Conservation (phyloP, 2,113 vertebrate species). For the Notothenia coriiceps region DNA sequence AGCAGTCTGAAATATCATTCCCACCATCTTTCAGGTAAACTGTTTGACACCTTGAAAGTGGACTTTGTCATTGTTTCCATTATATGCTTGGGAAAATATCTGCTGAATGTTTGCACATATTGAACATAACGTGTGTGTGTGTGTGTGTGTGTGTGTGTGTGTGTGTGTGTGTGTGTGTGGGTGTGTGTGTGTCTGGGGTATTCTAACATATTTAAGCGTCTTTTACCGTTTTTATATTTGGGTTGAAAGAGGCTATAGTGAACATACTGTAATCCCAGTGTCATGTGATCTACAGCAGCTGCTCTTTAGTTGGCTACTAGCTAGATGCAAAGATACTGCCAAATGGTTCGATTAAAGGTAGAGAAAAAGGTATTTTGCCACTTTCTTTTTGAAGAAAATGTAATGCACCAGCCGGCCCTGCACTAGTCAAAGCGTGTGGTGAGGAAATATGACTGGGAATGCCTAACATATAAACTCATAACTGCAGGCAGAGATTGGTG, state of each 20-base stretch:
- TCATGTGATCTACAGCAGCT: background rate
- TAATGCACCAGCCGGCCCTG: no score
- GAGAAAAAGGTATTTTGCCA: no score
- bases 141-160: background rate
- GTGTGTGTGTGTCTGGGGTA: no score
- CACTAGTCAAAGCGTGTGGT: no score
- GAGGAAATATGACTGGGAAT: no score
- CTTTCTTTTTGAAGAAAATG: no score
- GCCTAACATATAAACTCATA: no score
- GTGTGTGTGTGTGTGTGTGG: background rate
- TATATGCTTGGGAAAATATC: conserved; percentile 5
- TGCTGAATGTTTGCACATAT: background rate
- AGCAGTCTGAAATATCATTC: background rate
- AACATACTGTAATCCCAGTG: background rate
- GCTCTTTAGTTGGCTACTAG: no score
- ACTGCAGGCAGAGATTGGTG: no score
- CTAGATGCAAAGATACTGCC: no score
- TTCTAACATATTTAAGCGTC: background rate
- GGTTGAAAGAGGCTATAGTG: background rate
- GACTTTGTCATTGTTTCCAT: background rate
- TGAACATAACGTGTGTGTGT: background rate
- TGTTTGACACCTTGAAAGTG: conserved; percentile 4
- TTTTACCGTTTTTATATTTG: no score
- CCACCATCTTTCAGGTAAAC: background rate
- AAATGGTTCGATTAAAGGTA: no score